Evolutionary conservation across 2,113 vertebrate genomes (phyloP).

Genomic region (Caranx ignobilis): DNA sequence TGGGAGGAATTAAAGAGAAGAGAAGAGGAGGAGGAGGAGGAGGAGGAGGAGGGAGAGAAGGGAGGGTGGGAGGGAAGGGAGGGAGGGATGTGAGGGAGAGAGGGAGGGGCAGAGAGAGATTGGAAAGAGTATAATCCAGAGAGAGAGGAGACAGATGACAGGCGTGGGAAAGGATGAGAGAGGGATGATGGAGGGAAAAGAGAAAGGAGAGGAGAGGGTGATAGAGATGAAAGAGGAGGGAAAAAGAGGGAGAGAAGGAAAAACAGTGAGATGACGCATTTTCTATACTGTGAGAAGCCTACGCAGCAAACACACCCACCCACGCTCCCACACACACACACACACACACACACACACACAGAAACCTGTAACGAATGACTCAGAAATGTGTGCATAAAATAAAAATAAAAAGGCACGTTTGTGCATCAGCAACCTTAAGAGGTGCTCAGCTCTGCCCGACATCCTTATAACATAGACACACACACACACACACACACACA

Average conservation of each 20-base stretch:
- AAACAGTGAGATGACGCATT: slow-evolving; percentile 70
- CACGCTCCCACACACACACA: slow-evolving; percentile 34
- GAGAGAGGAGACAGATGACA: slow-evolving; percentile 64
- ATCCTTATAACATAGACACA: background rate
- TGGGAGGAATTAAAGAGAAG: slow-evolving; percentile 56
- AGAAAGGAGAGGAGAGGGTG: background rate
- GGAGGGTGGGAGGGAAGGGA: slow-evolving; percentile 12
- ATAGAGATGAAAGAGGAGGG: background rate
- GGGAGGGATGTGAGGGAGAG: slow-evolving; percentile 28
- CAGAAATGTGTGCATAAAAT: slow-evolving; percentile 33
- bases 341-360: slow-evolving; percentile 27
- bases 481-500: background rate
- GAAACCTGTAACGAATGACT: slow-evolving; percentile 46
- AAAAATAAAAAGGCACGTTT: slow-evolving; percentile 56
- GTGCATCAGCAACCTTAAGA: slow-evolving; percentile 48
- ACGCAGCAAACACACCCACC: slow-evolving; percentile 57
- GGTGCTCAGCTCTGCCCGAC: slow-evolving; percentile 3
- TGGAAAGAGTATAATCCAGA: slow-evolving; percentile 66
- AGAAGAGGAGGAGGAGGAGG: background rate
- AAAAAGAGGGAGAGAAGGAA: slow-evolving; percentile 1
- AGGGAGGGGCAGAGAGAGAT: slow-evolving; percentile 39
- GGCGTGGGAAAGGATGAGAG: slow-evolving; percentile 66
- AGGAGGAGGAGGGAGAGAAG: slow-evolving; percentile 32
- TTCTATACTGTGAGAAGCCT: slow-evolving; percentile 71
- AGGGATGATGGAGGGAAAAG: slow-evolving; percentile 44